Evolutionary conservation across 2,888 invertebrate species (phyloP).

Genomic region (Drosophila borborema): DNA sequence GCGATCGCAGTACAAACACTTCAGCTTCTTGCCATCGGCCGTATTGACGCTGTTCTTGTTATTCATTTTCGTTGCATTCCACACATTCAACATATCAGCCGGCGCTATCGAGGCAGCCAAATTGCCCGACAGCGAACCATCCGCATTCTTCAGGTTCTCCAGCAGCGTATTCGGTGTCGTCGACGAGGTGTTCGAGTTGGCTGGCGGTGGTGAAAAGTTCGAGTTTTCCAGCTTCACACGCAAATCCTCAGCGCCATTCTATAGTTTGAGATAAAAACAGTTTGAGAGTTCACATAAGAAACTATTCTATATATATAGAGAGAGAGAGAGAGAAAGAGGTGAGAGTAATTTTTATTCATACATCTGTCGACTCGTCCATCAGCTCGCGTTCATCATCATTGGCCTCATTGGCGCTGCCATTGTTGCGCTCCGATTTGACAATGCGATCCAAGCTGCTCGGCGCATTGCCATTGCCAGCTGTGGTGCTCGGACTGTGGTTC

Average conservation of each 20-base stretch:
- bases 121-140: conserved; percentile 83
- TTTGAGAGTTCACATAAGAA: background rate
- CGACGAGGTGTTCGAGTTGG: conserved; percentile 87
- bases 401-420: conserved; percentile 85
- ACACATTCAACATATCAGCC: conserved; percentile 87
- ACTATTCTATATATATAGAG: background rate
- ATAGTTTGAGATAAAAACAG: background rate
- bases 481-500: conserved; percentile 85
- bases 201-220: conserved; percentile 87
- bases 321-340: background rate
- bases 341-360: conserved; percentile 40
- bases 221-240: conserved; percentile 88
- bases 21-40: conserved; percentile 95
- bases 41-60: conserved; percentile 92
- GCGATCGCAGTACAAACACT: conserved; percentile 96
- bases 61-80: conserved; percentile 88
- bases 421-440: conserved; percentile 85
- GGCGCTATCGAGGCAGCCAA: conserved; percentile 85
- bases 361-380: conserved; percentile 84
- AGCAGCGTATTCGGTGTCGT: conserved; percentile 86
- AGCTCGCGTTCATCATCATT: conserved; percentile 84
- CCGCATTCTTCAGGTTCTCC: conserved; percentile 83
- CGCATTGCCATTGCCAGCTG: conserved; percentile 81
- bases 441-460: conserved; percentile 79
- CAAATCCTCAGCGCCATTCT: conserved; percentile 88